Conservation (phyloP, 2,797 vertebrate species). For the Rousettus madagascariensis region DNA sequence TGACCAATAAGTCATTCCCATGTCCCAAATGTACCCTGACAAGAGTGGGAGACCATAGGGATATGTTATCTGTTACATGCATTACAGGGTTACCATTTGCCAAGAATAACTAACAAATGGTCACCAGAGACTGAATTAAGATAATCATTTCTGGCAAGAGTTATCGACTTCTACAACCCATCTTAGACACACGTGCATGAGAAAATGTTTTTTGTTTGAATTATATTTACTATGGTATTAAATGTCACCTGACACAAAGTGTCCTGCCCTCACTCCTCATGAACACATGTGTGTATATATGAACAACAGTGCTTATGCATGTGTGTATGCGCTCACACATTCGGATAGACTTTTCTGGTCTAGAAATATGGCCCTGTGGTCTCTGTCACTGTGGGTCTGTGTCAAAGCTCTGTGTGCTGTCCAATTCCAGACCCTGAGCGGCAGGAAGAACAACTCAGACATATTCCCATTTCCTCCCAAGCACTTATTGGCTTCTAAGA, state of each 20-base stretch:
- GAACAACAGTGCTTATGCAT: not conserved
- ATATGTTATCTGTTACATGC: not conserved
- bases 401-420: not conserved
- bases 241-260: not conserved
- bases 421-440: not conserved
- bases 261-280: fast-evolving
- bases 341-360: not conserved
- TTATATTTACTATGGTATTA: not conserved
- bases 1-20: not conserved
- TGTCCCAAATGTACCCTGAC: not conserved
- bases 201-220: not conserved
- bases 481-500: not conserved
- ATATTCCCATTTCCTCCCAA: not conserved
- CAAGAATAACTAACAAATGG: not conserved
- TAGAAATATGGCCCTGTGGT: not conserved
- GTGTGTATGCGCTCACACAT: fast-evolving
- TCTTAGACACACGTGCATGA: not conserved
- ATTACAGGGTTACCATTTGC: not conserved
- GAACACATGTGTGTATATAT: not conserved
- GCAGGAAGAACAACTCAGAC: not conserved
- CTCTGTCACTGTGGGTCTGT: not conserved
- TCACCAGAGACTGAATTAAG: not conserved
- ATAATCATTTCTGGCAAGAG: not conserved
- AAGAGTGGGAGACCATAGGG: not conserved
- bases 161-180: not conserved